Base-by-base conservation (phyloP, 1,140 invertebrate species). In the Grapholita molesta region DNA sequence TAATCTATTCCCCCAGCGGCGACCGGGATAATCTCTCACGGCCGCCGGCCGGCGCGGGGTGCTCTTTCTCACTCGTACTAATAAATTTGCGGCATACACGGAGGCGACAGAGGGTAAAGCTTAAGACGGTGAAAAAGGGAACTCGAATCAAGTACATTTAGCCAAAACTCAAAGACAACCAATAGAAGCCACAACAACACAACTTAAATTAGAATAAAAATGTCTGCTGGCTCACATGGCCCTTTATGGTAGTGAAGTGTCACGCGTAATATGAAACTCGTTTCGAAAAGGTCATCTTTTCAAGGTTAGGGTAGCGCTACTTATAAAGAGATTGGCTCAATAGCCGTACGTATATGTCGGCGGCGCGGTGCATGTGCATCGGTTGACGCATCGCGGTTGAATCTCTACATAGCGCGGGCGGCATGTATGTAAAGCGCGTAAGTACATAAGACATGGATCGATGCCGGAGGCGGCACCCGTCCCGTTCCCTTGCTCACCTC, bases 351-450 rank as follows among this genome's bases (percentile, higher is more conserved):
- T 70, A 32, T 70, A 24, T 61, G 70, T 30, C 68, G 64, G 70
- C 74, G 66, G 74, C 71, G 84, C 76, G 78, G 76, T 85, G 86
- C 83, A 86, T 85, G 80, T 90, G 86, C 86, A 89, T 87, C 76
- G 78, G 85, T 88, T 90, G 85, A 87, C 85, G 85, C 88, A 89
- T 88, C 84, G 83, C 85, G 80, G 82, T 88, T 83, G 79, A 84
- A 86, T 85, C 85, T 84, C 84, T 83, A 89, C 84, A 87, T 86
- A 88, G 78, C 70, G 82, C 75, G 78, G 78, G 84, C 85, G 80
- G 80, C 55, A 84, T 84, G 78, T 87, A 88, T 90, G 85, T 88
- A 88, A 86, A 86, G 79, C 79, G 73, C 76, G 83, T 38, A 65
- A 65, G 33, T 83, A 90, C 72, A 89, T 88, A 88, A 88, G 85